Base-by-base conservation (phyloP, 2,888 invertebrate genomes). In the Therioaphis trifolii region DNA sequence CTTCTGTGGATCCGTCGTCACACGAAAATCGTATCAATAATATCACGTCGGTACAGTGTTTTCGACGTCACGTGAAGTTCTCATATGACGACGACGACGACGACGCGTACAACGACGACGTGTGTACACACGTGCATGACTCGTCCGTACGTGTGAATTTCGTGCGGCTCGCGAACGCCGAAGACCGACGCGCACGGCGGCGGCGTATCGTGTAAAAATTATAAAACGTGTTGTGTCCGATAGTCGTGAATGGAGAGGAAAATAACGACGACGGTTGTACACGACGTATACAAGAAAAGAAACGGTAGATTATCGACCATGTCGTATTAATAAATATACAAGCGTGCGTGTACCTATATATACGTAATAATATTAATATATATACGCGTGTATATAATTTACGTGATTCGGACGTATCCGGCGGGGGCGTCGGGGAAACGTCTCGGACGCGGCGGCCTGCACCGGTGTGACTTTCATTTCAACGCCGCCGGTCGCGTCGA, bases 391-490 rank as follows among this genome's bases (percentile, higher is more conserved):
- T 40, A 1, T 58, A 68, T 21, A 43, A 68, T 11, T 14, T 61
- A 76, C 77, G 77, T 24, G 77, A 66, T 18, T 40, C 78, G 52
- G 52, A 68, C 68, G 21, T 68, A 55, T 74, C 55, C 40, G 52
- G 68, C 78, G 78, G 78, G 68, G 78, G 78, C 68, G 78, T 68
- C 0, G n/a, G 78, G 78, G 66, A 68, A 43, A 69, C 79, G 46
- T 69, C 40, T 55, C 35, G 49, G 9, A 35, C 21, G 21, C 76
- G 21, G 43, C n/a, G n/a, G n/a, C n/a, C n/a, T n/a, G n/a, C n/a
- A n/a, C 35, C 52, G 29, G 69, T 40, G 55, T 69, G 69, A 80
- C 79, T 80, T 80, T 80, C 79, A 46, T 80, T 80, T 71, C 58
- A 29, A 71, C 18, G 52, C 52, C 66, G 49, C 27, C 21, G 21